Evolutionary conservation across 2,113 vertebrate species (phyloP).

Genomic region (Protomyctophum bolini): DNA sequence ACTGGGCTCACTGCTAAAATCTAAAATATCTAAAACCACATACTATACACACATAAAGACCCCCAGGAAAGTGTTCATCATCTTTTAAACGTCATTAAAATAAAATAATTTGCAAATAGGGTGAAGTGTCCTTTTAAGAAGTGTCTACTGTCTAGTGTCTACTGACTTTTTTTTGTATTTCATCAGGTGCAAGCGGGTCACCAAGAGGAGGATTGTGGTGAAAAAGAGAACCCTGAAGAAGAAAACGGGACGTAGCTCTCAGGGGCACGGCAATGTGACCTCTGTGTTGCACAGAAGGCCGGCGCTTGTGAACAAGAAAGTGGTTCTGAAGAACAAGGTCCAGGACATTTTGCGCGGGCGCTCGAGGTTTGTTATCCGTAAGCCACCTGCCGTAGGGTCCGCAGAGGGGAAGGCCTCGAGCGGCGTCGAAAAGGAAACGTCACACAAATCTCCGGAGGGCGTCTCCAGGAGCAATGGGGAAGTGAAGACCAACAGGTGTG

Average conservation of each 20-base stretch:
- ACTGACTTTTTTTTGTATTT: background rate
- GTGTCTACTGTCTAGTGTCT: no score
- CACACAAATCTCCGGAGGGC: background rate
- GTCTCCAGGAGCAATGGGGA: slow-evolving; percentile 21
- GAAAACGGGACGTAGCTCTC: slow-evolving; percentile 55
- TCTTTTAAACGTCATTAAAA: no score
- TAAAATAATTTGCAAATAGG: no score
- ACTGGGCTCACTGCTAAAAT: no score
- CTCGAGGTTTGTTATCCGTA: slow-evolving; percentile 78
- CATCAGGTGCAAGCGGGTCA: slow-evolving; percentile 64
- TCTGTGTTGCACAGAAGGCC: slow-evolving; percentile 41
- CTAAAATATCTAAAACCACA: no score
- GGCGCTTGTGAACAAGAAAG: slow-evolving; percentile 62
- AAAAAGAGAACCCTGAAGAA: slow-evolving; percentile 62
- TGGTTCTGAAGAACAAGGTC: slow-evolving; percentile 72
- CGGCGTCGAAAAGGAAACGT: slow-evolving; percentile 13
- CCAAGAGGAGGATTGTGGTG: slow-evolving; percentile 69
- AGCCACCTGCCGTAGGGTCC: slow-evolving; percentile 25
- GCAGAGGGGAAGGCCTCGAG: background rate
- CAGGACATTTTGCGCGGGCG: slow-evolving; percentile 77
- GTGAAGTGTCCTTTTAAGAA: no score
- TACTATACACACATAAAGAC: no score
- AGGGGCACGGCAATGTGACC: slow-evolving; percentile 56
- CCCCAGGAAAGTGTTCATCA: no score
- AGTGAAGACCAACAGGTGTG: slow-evolving; percentile 51